phyloP scores from a whole-genome alignment of 2,888 invertebrate genomes.

The Lottia scabra region DNA sequence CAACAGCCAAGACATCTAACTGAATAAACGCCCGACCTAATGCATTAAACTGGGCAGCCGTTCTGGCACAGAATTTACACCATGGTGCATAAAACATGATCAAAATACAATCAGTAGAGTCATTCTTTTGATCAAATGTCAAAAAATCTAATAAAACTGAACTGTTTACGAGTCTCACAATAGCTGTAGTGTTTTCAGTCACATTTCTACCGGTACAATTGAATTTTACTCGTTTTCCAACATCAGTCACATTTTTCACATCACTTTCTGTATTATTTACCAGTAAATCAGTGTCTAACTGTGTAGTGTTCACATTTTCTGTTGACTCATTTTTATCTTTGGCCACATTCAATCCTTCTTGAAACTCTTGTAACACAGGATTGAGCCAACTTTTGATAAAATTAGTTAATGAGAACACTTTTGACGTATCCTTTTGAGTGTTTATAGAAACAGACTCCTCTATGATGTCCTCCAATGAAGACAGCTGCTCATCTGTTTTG shows the following conservation, averaged over 20 bases:
- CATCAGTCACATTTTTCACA: conserved; percentile 40
- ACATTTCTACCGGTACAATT: conserved; percentile 56
- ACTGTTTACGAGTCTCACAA: conserved; percentile 78
- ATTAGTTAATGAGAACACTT: conserved; percentile 36
- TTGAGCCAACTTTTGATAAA: conserved; percentile 41
- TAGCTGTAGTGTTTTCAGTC: conserved; percentile 45
- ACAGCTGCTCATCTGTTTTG: too few relatives aligned
- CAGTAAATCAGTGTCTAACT: not conserved
- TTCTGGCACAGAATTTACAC: conserved; percentile 90
- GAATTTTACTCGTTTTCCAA: conserved; percentile 54
- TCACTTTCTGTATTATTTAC: conserved; percentile 10
- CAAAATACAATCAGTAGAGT: conserved; percentile 73
- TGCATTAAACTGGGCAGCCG: conserved; percentile 92
- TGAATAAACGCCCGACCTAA: conserved; percentile 87
- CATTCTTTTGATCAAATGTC: conserved; percentile 73
- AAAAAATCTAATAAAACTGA: conserved; percentile 78
- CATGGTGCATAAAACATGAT: conserved; percentile 90
- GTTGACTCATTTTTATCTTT: conserved; percentile 6
- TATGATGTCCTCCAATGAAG: too few relatives aligned
- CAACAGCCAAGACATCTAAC: conserved; percentile 87
- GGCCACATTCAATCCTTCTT: conserved; percentile 29
- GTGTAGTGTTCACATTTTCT: not conserved
- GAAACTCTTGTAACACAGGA: conserved; percentile 50
- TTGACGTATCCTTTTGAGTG: not conserved
- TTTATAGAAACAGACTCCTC: too few relatives aligned